Conservation (phyloP, 2,888 invertebrate genomes). For the Acrocyrtus sp. region DNA sequence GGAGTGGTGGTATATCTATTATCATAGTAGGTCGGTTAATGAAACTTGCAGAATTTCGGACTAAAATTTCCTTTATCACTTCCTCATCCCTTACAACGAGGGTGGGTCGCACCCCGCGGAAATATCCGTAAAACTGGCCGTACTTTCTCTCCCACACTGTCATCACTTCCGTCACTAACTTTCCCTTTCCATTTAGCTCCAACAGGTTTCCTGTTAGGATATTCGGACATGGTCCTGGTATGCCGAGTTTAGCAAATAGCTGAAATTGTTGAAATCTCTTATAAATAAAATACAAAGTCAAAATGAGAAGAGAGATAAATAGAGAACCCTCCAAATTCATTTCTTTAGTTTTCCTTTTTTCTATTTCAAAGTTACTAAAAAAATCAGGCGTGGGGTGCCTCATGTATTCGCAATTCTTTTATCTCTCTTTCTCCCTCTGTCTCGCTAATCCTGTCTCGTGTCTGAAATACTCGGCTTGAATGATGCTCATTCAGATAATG, state of each 20-base stretch:
- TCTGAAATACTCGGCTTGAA: no score
- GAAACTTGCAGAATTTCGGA: slow-evolving; percentile 64
- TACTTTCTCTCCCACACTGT: slow-evolving; percentile 59
- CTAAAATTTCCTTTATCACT: slow-evolving; percentile 64
- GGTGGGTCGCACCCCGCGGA: slow-evolving; percentile 58
- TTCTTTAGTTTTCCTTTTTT: no score
- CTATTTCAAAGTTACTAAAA: no score
- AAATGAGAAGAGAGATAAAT: slow-evolving; percentile 1
- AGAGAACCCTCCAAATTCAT: no score
- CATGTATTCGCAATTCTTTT: no score
- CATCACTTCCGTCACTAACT: slow-evolving; percentile 53
- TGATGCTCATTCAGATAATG: no score
- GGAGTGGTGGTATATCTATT: slow-evolving; percentile 56
- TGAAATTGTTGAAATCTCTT: slow-evolving; percentile 27
- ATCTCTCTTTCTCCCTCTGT: no score
- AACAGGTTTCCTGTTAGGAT: slow-evolving; percentile 55
- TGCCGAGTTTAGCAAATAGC: slow-evolving; percentile 36
- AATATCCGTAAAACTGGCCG: slow-evolving; percentile 63
- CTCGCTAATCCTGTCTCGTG: no score
- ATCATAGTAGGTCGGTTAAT: slow-evolving; percentile 63
- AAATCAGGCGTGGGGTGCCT: no score
- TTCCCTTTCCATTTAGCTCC: slow-evolving; percentile 32
- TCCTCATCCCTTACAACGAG: slow-evolving; percentile 63
- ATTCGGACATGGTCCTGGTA: slow-evolving; percentile 59
- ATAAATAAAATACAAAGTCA: slow-evolving; percentile 13